Evolutionary conservation across 2,888 invertebrate genomes (phyloP).

Genomic region (Mythimna ferrago): DNA sequence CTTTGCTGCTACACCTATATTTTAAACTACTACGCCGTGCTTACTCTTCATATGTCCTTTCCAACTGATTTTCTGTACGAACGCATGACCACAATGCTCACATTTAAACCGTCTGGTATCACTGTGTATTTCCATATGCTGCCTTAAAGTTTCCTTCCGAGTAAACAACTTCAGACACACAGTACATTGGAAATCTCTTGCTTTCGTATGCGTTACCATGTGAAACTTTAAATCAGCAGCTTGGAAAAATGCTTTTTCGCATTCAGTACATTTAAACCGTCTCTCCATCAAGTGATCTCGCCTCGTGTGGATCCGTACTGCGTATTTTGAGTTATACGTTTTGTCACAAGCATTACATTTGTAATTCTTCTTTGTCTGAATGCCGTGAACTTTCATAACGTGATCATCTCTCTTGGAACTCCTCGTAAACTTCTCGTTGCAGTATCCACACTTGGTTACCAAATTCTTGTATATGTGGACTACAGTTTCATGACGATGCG

Average conservation of each 20-base stretch:
- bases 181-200: slow-evolving; percentile 75
- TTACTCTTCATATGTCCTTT: slow-evolving; percentile 66
- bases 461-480: slow-evolving; percentile 45
- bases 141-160: slow-evolving; percentile 66
- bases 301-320: slow-evolving; percentile 83
- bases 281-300: slow-evolving; percentile 71
- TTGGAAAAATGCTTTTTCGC: slow-evolving; percentile 51
- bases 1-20: background rate
- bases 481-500: slow-evolving; percentile 74
- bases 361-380: slow-evolving; percentile 27
- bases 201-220: slow-evolving; percentile 71
- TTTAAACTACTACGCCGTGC: slow-evolving; percentile 36
- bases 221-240: slow-evolving; percentile 73
- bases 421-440: slow-evolving; percentile 64
- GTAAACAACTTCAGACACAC: slow-evolving; percentile 76
- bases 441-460: slow-evolving; percentile 67
- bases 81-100: slow-evolving; percentile 68
- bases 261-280: slow-evolving; percentile 55
- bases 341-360: slow-evolving; percentile 74
- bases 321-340: slow-evolving; percentile 78
- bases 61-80: slow-evolving; percentile 74
- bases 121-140: slow-evolving; percentile 73
- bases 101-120: slow-evolving; percentile 68
- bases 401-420: slow-evolving; percentile 60
- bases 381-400: slow-evolving; percentile 63